Base-by-base conservation (phyloP, 2,797 vertebrate species). In the Esox masquinongy region DNA sequence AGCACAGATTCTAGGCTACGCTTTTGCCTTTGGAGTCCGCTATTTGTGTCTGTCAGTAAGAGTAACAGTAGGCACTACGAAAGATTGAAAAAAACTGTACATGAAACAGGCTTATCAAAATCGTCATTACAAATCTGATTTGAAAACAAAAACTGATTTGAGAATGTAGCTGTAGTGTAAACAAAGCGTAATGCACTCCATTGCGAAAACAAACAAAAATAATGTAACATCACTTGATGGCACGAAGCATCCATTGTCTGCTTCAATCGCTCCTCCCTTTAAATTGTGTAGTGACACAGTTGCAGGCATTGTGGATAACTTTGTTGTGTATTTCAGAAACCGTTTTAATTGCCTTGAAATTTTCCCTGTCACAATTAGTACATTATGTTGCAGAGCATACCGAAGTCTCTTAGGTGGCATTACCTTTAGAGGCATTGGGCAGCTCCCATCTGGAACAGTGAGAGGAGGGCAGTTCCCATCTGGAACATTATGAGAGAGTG, bases 281-380 rank as follows among this genome's bases (percentile, higher is more conserved):
- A 29, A 34, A 24, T 22, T 68, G 19, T 59, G 22, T 47, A 73
- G 61, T 39, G 36, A 26, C 43, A 17, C 36, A n/a, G 4, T 68
- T 77, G 79, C 81, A 80, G 80, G 82, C 77, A 84, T 85, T 85
- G 26, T 73, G 59, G 29, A 31, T 79, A 73, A 43, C 84, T 85
- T 76, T 22, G 61, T 77, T 88, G 87, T 76, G 87, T 76, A 80
- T 87, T 86, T 75, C 82, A 70, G 84, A 85, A 84, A 85, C 72
- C 79, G 82, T 8, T 89, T 87, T 88, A 92, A 91, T 90, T 88
- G 87, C 79, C 79, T 80, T 68, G 79, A 84, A 87, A 86, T 75
- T 80, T 88, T 83, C 82, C 83, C 83, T 84, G 89, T 92, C 88
- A 90, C 84, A 84, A 85, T 87, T 82, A 84, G 89, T 90, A 86